Percentiles rank a stretch among this genome's conserved stretches.
Conservation (phyloP, 2,888 invertebrate genomes). For the Meteorus cinctellus region DNA sequence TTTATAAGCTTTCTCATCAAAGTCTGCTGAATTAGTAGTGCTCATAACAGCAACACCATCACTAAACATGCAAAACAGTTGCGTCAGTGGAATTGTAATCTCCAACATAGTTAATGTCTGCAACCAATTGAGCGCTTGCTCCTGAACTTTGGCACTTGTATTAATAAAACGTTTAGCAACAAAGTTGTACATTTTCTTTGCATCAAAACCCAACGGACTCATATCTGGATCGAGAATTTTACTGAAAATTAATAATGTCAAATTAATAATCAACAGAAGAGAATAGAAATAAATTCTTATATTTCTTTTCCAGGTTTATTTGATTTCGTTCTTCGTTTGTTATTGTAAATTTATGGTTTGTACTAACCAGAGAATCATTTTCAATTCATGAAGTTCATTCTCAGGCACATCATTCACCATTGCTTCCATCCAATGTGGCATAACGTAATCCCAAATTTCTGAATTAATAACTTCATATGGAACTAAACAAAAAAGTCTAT, state of each 20-base stretch:
- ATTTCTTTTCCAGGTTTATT: not conserved
- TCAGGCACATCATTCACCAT: constrained; percentile 94
- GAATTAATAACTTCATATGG: constrained; percentile 98
- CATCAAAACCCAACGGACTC: constrained; percentile 94
- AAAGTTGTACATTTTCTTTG: constrained; percentile 96
- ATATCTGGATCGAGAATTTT: constrained; percentile 98
- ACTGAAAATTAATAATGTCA: constrained; percentile 74
- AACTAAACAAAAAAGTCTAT: constrained; percentile 94
- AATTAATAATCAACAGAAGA: not conserved
- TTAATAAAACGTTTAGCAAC: constrained; percentile 88
- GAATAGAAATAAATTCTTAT: too few relatives aligned
- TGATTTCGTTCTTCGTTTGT: not conserved
- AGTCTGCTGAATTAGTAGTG: constrained; percentile 61
- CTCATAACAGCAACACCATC: constrained; percentile 88
- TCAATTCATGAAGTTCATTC: constrained; percentile 88
- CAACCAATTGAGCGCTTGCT: constrained; percentile 92
- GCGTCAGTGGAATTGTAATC: constrained; percentile 89
- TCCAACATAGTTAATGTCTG: constrained; percentile 92
- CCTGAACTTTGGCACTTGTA: constrained; percentile 87
- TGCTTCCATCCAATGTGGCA: constrained; percentile 99
- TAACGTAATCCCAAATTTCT: constrained; percentile 98
- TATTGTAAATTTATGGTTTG: constrained; percentile 9
- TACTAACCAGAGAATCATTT: constrained; percentile 82
- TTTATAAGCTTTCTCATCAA: constrained; percentile 59
- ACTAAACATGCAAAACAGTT: constrained; percentile 92